Base-by-base conservation (phyloP, 2,888 invertebrate genomes). In the Penaeus monodon region DNA sequence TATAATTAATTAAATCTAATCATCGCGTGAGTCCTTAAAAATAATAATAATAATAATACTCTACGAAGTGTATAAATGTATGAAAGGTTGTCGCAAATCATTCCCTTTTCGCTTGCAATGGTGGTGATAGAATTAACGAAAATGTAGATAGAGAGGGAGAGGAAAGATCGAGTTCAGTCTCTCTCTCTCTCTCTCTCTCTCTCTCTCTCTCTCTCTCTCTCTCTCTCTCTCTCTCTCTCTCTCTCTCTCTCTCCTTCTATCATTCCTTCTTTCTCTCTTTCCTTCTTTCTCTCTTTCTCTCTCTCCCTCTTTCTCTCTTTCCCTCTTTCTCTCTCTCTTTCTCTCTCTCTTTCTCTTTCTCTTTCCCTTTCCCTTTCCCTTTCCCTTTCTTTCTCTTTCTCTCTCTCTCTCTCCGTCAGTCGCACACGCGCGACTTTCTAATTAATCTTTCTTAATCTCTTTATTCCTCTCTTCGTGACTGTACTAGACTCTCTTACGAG, bases 381-480 rank as follows among this genome's bases (percentile, higher is more conserved):
- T 68, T 17, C 10, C 1, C 14, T 10, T 29, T 10, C 10, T 10
- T 29, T 7, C 29, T 10, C 10, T 12, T 68, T 10, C 10, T 12
- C 10, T 10, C 10, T 12, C 10, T 7, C 14, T 20, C 14, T 7
- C 68, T 29, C 22, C 29, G 8, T 12, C 29, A 10, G 3, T 68
- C 22, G n/a, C 14, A 10, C 68, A n/a, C 17, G 6, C 68, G 7
- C 68, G 10, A n/a, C n/a, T 66, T n/a, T 66, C 66, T 66, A 66
- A 66, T n/a, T 66, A 22, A 66, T 66, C 66, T 66, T 66, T 66
- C 66, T 66, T n/a, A 66, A 66, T 66, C n/a, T n/a, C 66, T 66
- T n/a, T 38, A 2, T 4, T 38, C 38, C 38, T 38, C 38, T 38
- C 38, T 38, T 38, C 38, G 38, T 38, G 38, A 38, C 38, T 38